Evolutionary conservation across 2,113 vertebrate species (phyloP), one percentile per base, ranked within the genome.

Genomic region (Cranoglanis bouderius): DNA sequence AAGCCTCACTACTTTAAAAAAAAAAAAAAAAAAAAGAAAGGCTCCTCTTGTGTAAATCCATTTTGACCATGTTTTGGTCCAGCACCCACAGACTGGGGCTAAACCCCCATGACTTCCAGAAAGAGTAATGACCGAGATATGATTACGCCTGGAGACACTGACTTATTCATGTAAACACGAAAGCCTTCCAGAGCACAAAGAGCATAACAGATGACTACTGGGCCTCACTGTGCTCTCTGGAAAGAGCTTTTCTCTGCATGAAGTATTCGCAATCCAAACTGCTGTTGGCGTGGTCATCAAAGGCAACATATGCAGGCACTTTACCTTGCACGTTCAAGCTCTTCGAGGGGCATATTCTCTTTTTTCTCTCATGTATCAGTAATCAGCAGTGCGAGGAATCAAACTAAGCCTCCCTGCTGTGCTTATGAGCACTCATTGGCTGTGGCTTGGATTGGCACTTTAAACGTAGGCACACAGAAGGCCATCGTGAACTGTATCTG

Each of bases 401-500:
- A 63, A 38, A 90, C 90, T 90, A 89, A 93, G 91, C 90, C 91
- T 91, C 90, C 83, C 78, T 92, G 91, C 92, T 32, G 86, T 46
- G 21, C n/a, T 81, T 75, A 40, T 85, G 55, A 87, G 29, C 29
- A 19, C 90, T 93, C 90, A 90, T 85, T 49, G 83, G 90, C 77
- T 43, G 90, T 85, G 78, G 91, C 90, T 86, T 91, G 90, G 90
- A 93, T 91, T 91, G 91, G 92, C 94, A 93, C 89, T 75, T 90
- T 93, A 89, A 93, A 92, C 86, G 72, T 70, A 91, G 90, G 89
- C 90, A 87, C 92, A 89, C 63, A 83, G 91, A 92, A 90, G 91
- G 88, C 67, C 92, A 91, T 87, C 91, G 88, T 93, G 92, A 94
- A 93, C 92, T 93, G 90, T 93, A 95, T 94, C 94, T 93, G 91